Conservation (phyloP, 2,113 vertebrate species). For the Pyrgilauda ruficollis region DNA sequence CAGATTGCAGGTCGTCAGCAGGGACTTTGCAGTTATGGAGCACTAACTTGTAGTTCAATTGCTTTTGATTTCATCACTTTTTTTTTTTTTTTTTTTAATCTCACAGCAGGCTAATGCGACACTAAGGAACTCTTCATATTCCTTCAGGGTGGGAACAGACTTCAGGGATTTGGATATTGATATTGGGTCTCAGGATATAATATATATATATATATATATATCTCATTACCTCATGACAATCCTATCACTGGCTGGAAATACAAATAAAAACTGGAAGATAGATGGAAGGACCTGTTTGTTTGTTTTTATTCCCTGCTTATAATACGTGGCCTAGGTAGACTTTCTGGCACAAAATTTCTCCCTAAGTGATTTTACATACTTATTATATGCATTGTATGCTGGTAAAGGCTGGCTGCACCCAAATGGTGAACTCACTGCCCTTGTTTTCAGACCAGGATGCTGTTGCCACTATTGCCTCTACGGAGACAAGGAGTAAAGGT, state of each 20-base stretch:
- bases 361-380: not conserved
- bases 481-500: rapidly evolving
- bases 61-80: not conserved
- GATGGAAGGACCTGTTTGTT: not conserved
- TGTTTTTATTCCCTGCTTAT: not conserved
- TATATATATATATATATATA: no score
- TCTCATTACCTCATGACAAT: no score
- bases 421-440: not conserved
- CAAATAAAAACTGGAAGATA: not conserved
- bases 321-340: not conserved
- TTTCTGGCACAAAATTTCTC: not conserved
- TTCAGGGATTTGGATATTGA: not conserved
- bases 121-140: not conserved
- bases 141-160: not conserved
- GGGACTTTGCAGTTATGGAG: not conserved
- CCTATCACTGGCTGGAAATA: not conserved
- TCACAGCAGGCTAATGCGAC: rapidly evolving
- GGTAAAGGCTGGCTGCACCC: not conserved
- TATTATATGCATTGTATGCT: no score
- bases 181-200: not conserved
- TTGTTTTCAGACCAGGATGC: not conserved
- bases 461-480: not conserved
- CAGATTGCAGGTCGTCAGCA: not conserved
- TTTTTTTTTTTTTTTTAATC: not conserved
- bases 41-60: not conserved